Percentiles rank a stretch among this genome's conserved stretches.
Conservation (phyloP, 2,888 invertebrate species). For the Cheiracanthium punctorium region DNA sequence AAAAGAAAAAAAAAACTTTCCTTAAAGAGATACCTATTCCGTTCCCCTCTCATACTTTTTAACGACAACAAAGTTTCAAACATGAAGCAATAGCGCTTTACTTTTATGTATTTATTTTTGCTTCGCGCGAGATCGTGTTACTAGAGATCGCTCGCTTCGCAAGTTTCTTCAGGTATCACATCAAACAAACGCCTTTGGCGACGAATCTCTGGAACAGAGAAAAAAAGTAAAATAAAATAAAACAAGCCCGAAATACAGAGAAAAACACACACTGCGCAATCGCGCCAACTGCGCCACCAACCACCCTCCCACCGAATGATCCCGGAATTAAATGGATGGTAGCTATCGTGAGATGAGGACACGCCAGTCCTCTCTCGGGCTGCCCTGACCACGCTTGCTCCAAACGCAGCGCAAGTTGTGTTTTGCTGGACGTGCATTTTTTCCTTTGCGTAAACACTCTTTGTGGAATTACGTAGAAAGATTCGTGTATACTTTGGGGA, state of each 20-base stretch:
- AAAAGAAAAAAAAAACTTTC: no score
- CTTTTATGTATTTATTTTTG: not conserved
- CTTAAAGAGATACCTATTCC: no score
- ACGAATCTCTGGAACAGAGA: not conserved
- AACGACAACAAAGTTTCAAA: no score
- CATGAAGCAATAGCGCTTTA: no score
- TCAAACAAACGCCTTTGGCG: slow-evolving; percentile 1
- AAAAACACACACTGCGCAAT: slow-evolving; percentile 1
- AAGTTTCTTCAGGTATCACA: not conserved
- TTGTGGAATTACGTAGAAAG: no score
- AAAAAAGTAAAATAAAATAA: not conserved
- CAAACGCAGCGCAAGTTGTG: not conserved
- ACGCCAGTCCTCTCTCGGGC: slow-evolving; percentile 4
- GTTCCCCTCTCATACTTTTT: no score
- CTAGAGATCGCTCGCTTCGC: not conserved
- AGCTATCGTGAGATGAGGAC: slow-evolving; percentile 23
- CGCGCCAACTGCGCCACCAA: slow-evolving; percentile 10
- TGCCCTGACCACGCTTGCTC: not conserved
- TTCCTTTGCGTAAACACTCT: no score
- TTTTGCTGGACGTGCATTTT: no score
- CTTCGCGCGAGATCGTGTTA: not conserved
- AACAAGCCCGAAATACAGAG: not conserved
- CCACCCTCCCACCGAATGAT: not conserved
- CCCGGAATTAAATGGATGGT: slow-evolving; percentile 41
- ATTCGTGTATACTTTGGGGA: no score